Percentiles rank a stretch among this genome's conserved stretches.
phyloP scores from a whole-genome alignment of 1,140 invertebrate genomes.

The Dendrolimus punctatus region DNA sequence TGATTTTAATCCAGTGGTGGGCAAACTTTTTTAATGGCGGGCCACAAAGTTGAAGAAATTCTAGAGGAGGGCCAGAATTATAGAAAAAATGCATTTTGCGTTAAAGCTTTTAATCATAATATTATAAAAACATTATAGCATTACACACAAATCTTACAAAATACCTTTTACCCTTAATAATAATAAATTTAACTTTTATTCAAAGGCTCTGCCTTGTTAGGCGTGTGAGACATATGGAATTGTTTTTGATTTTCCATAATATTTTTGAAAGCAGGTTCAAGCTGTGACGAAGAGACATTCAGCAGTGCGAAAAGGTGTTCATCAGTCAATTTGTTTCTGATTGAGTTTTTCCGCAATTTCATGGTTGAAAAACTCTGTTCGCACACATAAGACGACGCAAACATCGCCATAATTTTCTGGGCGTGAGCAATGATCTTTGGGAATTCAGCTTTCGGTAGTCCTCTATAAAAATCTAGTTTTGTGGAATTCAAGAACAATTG shows the following conservation, averaged over 20 bases:
- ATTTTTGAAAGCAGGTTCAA: constrained; percentile 6
- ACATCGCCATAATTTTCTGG: constrained; percentile 10
- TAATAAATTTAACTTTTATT: constrained; percentile 2
- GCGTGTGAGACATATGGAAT: constrained; percentile 4
- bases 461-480: constrained; percentile 8
- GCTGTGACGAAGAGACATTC: constrained; percentile 6
- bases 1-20: too few species aligned
- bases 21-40: too few species aligned
- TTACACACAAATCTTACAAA: constrained; percentile 6
- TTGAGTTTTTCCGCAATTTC: constrained; percentile 7
- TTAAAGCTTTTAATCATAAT: background rate
- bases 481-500: constrained; percentile 7
- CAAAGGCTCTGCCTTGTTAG: constrained; percentile 4
- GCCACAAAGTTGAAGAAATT: too few species aligned
- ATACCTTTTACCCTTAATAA: constrained; percentile 1
- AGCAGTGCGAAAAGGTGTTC: constrained; percentile 8
- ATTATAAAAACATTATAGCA: constrained; percentile 7
- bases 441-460: constrained; percentile 8
- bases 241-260: constrained; percentile 8
- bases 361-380: constrained; percentile 7
- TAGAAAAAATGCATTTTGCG: too few species aligned
- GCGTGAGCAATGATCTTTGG: constrained; percentile 7
- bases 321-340: constrained; percentile 8
- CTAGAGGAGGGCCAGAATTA: too few species aligned
- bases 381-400: constrained; percentile 7